Conservation (phyloP, 2,888 invertebrate species). For the Tridacna crocea region DNA sequence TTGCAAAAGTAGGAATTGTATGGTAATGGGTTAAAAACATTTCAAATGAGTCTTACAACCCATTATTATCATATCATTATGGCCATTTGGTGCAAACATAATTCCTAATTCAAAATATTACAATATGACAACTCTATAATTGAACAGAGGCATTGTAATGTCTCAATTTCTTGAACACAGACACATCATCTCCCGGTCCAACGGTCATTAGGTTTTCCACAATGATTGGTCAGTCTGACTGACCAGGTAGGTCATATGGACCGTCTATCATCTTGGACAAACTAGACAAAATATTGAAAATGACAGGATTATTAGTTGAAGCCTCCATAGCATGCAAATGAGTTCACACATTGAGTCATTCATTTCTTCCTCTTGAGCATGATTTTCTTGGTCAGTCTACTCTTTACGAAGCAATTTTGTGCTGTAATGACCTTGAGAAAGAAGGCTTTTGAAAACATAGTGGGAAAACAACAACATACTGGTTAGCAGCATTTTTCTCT, state of each 20-base stretch:
- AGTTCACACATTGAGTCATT: conserved; percentile 21
- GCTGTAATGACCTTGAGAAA: too few relatives aligned
- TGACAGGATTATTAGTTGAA: conserved; percentile 34
- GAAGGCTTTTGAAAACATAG: too few relatives aligned
- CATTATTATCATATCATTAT: neutral
- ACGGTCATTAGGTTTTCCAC: neutral
- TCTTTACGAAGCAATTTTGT: too few relatives aligned
- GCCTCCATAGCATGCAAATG: conserved; percentile 17
- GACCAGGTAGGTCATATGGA: conserved; percentile 41
- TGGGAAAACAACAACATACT: too few relatives aligned
- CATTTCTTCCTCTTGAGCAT: neutral
- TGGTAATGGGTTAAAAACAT: too few relatives aligned
- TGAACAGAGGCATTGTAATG: neutral
- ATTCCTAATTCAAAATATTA: conserved; percentile 27
- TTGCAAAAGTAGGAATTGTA: too few relatives aligned
- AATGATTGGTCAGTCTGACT: conserved; percentile 54
- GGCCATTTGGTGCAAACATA: conserved; percentile 20
- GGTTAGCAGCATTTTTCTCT: too few relatives aligned
- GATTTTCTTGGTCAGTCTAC: neutral
- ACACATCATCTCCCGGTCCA: neutral
- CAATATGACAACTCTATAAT: conserved; percentile 14
- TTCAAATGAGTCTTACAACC: too few relatives aligned
- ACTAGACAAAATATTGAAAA: conserved; percentile 44
- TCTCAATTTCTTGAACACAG: neutral
- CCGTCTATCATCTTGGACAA: conserved; percentile 48